Base-by-base conservation (phyloP, 2,888 invertebrate species). In the Cactoblastis cactorum region DNA sequence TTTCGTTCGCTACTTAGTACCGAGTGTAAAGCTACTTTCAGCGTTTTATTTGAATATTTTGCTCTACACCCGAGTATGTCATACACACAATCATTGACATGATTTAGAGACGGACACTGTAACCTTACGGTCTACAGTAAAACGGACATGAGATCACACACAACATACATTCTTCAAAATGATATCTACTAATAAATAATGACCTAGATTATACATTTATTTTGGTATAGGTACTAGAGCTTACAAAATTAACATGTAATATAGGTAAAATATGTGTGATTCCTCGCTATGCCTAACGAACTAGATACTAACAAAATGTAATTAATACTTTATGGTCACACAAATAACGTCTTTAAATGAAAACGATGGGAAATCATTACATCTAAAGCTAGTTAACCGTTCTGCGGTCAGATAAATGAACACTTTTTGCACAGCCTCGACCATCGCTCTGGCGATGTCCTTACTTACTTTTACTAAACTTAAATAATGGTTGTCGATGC, bases 391-490 rank as follows among this genome's bases (percentile, higher is more conserved):
- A 49, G 39, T 41, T 49, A 34, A 49, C 39, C 49, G 33, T 66
- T 69, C 63, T 59, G 75, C 71, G 74, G 71, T 74, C 70, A 77
- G 80, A 73, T 78, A 79, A 87, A 83, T 89, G 87, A 88, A 88
- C 88, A 88, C 87, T 83, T 86, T 83, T 83, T 83, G 83, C 89
- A 89, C 89, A 89, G 89, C 89, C 89, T 87, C 77, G 77, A 84
- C 77, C 62, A 71, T 79, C 86, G 82, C 76, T 62, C 56, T 46
- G 52, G 77, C 82, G 82, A 82, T 69, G 79, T 80, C 78, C 73
- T 85, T 69, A 80, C 80, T 81, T 83, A 84, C 65, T 69, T 51
- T 46, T 18, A 32, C 50, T 66, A 69, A 61, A 77, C 81, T 84
- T 83, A 87, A 82, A 72, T 79, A 76, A 78, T 78, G 83, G 82